Conservation (phyloP, 2,888 invertebrate genomes). For the Lepas anatifera region DNA sequence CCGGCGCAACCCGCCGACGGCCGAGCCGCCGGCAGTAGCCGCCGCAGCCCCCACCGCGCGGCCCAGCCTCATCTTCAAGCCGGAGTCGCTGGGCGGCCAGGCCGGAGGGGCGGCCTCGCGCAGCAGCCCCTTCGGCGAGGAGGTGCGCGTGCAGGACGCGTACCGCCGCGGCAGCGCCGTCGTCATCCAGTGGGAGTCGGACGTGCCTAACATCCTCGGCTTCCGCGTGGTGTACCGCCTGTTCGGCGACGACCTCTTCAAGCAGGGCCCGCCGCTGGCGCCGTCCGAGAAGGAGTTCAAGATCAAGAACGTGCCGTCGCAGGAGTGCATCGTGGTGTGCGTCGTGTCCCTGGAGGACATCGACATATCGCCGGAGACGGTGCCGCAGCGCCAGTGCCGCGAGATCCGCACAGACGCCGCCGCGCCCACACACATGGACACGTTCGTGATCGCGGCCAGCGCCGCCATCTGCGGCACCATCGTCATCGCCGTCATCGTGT, state of each 20-base stretch:
- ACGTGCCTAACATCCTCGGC: slow-evolving; percentile 65
- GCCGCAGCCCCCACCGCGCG: neutral
- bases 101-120: neutral
- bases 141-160: slow-evolving; percentile 55
- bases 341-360: slow-evolving; percentile 81
- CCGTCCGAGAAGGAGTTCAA: slow-evolving; percentile 82
- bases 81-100: slow-evolving; percentile 1
- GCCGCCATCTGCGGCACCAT: slow-evolving; percentile 88
- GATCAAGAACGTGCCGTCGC: slow-evolving; percentile 78
- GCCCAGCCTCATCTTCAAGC: slow-evolving; percentile 2
- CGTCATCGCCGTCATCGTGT: slow-evolving; percentile 76
- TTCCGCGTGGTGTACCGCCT: slow-evolving; percentile 78
- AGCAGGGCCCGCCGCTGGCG: slow-evolving; percentile 78
- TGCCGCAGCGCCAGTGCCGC: slow-evolving; percentile 72
- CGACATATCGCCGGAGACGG: slow-evolving; percentile 66
- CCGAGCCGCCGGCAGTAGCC: slow-evolving; percentile 9
- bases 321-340: slow-evolving; percentile 89
- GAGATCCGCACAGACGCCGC: slow-evolving; percentile 67
- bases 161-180: slow-evolving; percentile 61
- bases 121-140: neutral
- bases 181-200: slow-evolving; percentile 83
- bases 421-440: slow-evolving; percentile 74
- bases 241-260: slow-evolving; percentile 80
- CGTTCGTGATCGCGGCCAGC: slow-evolving; percentile 84
- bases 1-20: slow-evolving; percentile 11